A percentile compares a stretch with the other conserved stretches of the same genome.
phyloP scores from a whole-genome alignment of 2,888 invertebrate species.

The Diachrysia chrysitis region DNA sequence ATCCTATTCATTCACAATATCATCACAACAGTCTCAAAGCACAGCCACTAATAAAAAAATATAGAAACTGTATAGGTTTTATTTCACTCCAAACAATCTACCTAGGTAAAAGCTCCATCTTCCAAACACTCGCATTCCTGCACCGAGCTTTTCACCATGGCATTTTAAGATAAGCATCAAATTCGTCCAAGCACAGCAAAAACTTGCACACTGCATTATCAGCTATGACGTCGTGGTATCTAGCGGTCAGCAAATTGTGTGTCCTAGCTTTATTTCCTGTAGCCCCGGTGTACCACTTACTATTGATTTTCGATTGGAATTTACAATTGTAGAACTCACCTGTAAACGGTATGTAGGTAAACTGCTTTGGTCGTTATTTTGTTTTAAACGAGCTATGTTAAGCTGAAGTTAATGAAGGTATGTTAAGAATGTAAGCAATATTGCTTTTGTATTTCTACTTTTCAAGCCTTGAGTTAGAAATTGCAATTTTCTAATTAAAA shows the following conservation, averaged over 20 bases:
- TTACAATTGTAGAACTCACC: constrained; percentile 15
- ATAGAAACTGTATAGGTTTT: too few relatives aligned
- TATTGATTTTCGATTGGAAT: constrained; percentile 47
- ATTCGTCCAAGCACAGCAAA: constrained; percentile 9
- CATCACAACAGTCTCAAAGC: too few relatives aligned
- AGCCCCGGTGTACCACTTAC: constrained; percentile 23
- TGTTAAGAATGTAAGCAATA: not conserved
- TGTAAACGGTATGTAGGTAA: constrained; percentile 6
- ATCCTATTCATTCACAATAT: too few relatives aligned
- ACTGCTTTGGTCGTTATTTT: constrained; percentile 8
- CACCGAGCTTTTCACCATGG: not conserved
- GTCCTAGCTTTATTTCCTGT: constrained; percentile 47
- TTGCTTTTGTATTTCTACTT: not conserved
- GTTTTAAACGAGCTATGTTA: not conserved
- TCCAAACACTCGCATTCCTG: not conserved
- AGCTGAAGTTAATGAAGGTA: constrained; percentile 7
- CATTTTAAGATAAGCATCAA: not conserved
- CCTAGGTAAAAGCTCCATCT: not conserved
- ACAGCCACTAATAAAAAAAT: too few relatives aligned
- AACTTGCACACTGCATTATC: constrained; percentile 15
- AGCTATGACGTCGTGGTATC: constrained; percentile 17
- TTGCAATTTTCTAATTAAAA: too few relatives aligned
- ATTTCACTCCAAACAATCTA: not conserved
- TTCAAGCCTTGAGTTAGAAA: not conserved
- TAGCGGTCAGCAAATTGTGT: constrained; percentile 25